Evolutionary conservation across 2,888 invertebrate species (phyloP), one percentile per base, ranked within the genome.

Genomic region (Drosophila acutilabella): DNA sequence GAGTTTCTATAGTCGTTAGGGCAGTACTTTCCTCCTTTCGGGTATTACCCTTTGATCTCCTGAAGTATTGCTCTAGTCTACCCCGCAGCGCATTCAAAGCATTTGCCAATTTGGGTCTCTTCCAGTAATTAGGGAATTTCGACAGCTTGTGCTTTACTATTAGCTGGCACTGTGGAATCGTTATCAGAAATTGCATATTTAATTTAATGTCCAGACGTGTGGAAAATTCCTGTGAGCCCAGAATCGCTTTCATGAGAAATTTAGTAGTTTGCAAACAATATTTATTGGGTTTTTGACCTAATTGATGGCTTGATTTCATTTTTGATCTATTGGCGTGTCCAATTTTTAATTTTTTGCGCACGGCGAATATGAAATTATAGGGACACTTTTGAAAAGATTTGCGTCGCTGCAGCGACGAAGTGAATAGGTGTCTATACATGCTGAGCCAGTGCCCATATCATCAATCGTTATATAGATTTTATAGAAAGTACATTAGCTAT

Each of bases 331-430:
- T 8, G 8, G 36, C 14, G 2, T 26, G 30, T 14, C 8, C 16
- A 0, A 6, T 18, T 40, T 40, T 58, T 0, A 38, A 11, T 50
- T 58, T 58, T 23, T 40, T 48, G 48, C 40, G 58, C 10, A 58
- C 40, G 10, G 58, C 58, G 10, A 18, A 40, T 18, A 58, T 48
- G 18, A 58, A 58, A 50, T 58, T 58, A n/a, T 50, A 58, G 4
- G 48, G 58, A 41, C 26, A 23, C 8, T 14, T 57, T 38, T 57
- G 16, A 42, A 18, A n/a, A 11, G 54, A 44, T 44, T 36, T 56
- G n/a, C 33, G 44, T 11, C 54, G 54, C 20, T 44, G 42, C 13
- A 36, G 33, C 1, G 33, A 44, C 10, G 54, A 54, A 3, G 18
- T 14, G 11, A 20, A 44, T 54, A 7, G 20, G 33, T 44, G 11